Conservation (phyloP, 2,113 vertebrate species). For the Scolopax mira region DNA sequence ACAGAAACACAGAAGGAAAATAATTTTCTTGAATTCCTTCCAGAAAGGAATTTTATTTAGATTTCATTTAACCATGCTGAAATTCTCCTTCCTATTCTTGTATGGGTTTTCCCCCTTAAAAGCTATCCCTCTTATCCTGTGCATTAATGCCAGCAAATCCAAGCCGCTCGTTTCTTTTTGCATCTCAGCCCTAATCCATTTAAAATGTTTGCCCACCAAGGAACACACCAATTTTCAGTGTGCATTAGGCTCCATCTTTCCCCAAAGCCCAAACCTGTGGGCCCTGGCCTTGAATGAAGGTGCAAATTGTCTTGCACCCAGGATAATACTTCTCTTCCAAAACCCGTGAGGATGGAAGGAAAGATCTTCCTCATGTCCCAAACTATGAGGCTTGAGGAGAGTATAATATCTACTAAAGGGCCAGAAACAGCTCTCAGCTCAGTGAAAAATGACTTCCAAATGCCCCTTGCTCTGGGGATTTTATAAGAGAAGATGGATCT, state of each 20-base stretch:
- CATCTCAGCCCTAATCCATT: neutral
- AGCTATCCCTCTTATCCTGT: neutral
- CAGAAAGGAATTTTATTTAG: constrained; percentile 48
- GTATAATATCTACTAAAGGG: neutral
- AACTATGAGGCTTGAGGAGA: neutral
- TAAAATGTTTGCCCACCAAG: fast-evolving
- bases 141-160: neutral
- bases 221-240: fast-evolving
- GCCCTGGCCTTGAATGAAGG: neutral
- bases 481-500: constrained; percentile 42
- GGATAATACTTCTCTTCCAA: neutral
- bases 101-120: neutral
- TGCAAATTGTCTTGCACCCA: neutral
- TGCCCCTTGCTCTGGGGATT: constrained; percentile 31
- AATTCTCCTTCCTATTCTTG: neutral
- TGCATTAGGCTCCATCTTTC: neutral
- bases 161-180: neutral
- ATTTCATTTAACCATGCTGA: neutral
- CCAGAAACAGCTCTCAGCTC: neutral
- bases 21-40: constrained; percentile 59
- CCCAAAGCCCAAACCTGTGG: neutral
- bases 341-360: fast-evolving
- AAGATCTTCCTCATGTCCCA: neutral
- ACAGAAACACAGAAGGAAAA: constrained; percentile 57
- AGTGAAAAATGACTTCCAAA: constrained; percentile 43